A percentile compares a stretch with the other conserved stretches of the same genome.
Evolutionary conservation across 2,797 vertebrate species (phyloP).

Genomic region (Dicrostonyx torquatus): DNA sequence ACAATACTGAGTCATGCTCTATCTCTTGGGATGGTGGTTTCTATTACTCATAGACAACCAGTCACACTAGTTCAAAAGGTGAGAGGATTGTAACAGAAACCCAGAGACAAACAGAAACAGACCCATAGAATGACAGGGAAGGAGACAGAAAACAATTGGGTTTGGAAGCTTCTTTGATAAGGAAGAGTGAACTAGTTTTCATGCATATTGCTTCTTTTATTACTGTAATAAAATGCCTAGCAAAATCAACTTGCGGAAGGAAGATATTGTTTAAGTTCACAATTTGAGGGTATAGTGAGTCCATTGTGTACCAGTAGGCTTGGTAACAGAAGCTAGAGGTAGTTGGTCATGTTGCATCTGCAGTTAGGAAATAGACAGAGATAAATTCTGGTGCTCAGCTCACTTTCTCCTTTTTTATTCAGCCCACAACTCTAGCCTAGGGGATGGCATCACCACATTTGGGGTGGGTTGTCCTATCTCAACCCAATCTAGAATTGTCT

Average conservation of each 20-base stretch:
- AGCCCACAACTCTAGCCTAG: background rate
- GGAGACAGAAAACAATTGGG: background rate
- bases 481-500: background rate
- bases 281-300: background rate
- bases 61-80: background rate
- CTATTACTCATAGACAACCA: background rate
- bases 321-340: background rate
- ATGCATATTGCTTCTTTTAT: background rate
- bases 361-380: background rate
- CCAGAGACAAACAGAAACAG: background rate
- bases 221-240: background rate
- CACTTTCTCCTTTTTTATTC: background rate
- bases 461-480: background rate
- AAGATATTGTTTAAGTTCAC: background rate
- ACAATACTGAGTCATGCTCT: background rate
- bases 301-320: background rate
- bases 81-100: background rate
- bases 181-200: background rate
- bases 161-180: background rate
- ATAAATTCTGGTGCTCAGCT: background rate
- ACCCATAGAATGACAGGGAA: background rate
- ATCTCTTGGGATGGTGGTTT: background rate
- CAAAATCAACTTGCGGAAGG: background rate
- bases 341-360: background rate
- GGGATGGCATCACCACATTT: background rate